phyloP scores from a whole-genome alignment of 1,140 invertebrate genomes.

The Lasaia peninsularis region DNA sequence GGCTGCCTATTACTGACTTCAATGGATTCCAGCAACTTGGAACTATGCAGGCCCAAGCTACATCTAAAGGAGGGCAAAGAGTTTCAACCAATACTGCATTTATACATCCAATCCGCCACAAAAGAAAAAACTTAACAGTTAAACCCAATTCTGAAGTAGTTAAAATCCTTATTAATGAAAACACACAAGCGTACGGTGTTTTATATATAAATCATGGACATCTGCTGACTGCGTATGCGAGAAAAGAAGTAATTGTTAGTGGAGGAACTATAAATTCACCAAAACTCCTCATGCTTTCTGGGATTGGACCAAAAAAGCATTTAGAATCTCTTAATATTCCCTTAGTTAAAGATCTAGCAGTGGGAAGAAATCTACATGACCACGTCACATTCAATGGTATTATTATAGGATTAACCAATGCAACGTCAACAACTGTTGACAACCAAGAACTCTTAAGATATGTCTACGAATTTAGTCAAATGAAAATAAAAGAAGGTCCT shows the following conservation, averaged over 20 bases:
- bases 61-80: conserved; percentile 50
- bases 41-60: too few species aligned
- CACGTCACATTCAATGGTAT: conserved; percentile 80
- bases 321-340: conserved; percentile 76
- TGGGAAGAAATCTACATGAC: conserved; percentile 89
- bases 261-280: conserved; percentile 83
- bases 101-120: conserved; percentile 82
- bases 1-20: too few species aligned
- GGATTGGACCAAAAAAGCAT: conserved; percentile 82
- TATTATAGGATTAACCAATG: conserved; percentile 71
- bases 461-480: conserved; percentile 18
- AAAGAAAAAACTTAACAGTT: conserved; percentile 84
- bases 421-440: conserved; percentile 79
- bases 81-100: conserved; percentile 86
- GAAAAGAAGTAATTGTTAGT: conserved; percentile 81
- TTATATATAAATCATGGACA: neutral
- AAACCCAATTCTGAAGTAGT: conserved; percentile 83
- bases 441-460: conserved; percentile 19
- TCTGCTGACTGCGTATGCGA: conserved; percentile 60
- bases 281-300: conserved; percentile 85
- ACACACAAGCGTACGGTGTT: conserved; percentile 64
- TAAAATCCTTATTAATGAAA: conserved; percentile 81
- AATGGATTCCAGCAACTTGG: too few species aligned
- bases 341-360: conserved; percentile 80
- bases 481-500: conserved; percentile 51